A percentile compares a stretch with the other conserved stretches of the same genome.
Conservation (phyloP, 1,140 invertebrate genomes). For the Bombus difficillimus region DNA sequence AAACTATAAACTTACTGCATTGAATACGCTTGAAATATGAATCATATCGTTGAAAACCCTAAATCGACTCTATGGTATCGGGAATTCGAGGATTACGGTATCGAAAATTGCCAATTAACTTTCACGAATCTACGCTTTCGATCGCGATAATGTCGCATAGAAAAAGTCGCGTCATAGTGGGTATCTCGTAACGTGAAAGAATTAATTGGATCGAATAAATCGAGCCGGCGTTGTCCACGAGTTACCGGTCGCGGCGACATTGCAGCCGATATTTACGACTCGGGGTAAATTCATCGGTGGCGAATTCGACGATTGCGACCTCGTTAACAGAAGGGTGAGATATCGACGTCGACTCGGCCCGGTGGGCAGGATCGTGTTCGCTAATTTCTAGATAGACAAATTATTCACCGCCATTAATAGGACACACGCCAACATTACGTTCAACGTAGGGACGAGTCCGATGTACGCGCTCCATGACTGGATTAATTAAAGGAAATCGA, state of each 20-base stretch:
- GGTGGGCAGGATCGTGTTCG: constrained; percentile 8
- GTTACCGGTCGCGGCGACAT: not conserved
- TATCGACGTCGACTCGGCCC: constrained; percentile 22
- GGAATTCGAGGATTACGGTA: not conserved
- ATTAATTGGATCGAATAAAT: constrained; percentile 43
- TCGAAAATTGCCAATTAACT: not conserved
- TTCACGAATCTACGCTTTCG: not conserved
- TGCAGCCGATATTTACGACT: constrained; percentile 32
- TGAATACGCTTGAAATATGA: not conserved
- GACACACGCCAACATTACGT: constrained; percentile 49
- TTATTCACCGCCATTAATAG: constrained; percentile 49
- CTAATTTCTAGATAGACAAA: constrained; percentile 54
- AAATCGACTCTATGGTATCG: not conserved
- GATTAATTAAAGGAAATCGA: constrained; percentile 57
- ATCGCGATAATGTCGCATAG: not conserved
- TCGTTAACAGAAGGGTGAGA: constrained; percentile 47
- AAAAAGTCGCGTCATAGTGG: not conserved
- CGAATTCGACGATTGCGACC: constrained; percentile 43
- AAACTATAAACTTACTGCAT: not conserved
- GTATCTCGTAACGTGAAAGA: not conserved
- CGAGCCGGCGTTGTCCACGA: not conserved
- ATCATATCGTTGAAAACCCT: not conserved
- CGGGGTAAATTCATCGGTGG: not conserved
- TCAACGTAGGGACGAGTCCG: not conserved
- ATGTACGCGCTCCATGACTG: not conserved